Evolutionary conservation across 2,797 vertebrate genomes (phyloP).

Genomic region (Anisognathus igniventris): DNA sequence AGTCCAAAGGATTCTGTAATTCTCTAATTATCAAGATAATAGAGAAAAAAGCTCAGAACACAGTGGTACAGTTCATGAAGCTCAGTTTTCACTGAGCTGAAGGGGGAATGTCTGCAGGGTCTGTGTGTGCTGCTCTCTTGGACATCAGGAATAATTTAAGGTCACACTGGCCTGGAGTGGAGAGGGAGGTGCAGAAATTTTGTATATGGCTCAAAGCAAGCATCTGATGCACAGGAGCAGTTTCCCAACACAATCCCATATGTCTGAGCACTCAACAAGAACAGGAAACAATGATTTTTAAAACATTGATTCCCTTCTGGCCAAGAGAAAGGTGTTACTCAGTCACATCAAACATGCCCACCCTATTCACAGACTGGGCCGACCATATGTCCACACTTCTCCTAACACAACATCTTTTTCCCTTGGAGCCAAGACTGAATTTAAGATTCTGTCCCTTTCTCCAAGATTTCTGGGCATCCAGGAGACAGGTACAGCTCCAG

Average conservation of each 20-base stretch:
- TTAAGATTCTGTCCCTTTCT: neutral
- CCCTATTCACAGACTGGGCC: neutral
- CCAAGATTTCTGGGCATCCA: neutral
- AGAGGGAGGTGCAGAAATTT: neutral
- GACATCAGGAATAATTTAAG: neutral
- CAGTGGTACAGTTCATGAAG: neutral
- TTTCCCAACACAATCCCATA: neutral
- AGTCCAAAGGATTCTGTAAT: neutral
- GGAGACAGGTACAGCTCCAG: neutral
- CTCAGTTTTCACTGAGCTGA: neutral
- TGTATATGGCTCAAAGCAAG: neutral
- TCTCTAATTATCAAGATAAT: neutral
- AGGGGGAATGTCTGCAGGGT: neutral
- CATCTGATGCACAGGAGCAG: neutral
- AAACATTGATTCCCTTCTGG: neutral
- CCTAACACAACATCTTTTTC: rapidly evolving
- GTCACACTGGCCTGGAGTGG: neutral
- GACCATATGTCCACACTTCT: neutral
- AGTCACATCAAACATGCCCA: neutral
- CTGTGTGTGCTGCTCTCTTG: neutral
- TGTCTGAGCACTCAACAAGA: neutral
- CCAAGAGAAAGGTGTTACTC: neutral
- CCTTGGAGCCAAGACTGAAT: neutral
- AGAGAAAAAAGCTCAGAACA: neutral
- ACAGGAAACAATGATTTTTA: neutral